phyloP scores from a whole-genome alignment of 2,888 invertebrate species.

The Heteropelma amictum region DNA sequence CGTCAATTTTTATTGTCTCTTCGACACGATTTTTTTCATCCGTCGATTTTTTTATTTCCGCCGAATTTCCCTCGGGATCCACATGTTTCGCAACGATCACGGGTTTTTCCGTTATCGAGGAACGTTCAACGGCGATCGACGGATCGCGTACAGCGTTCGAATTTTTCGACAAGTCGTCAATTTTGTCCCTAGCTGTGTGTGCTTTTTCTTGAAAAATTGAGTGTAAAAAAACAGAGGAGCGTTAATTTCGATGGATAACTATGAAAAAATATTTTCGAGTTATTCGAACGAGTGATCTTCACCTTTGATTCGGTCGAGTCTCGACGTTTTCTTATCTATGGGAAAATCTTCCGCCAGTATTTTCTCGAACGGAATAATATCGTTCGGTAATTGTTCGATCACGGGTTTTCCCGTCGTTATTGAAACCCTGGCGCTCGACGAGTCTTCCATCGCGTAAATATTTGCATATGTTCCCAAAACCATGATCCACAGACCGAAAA shows the following conservation, averaged over 20 bases:
- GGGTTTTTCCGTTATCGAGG: constrained; percentile 68
- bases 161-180: constrained; percentile 40
- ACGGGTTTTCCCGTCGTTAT: constrained; percentile 67
- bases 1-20: not conserved
- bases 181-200: not conserved
- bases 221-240: constrained; percentile 13
- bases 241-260: no score
- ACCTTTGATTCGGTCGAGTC: not conserved
- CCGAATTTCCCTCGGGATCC: not conserved
- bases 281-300: not conserved
- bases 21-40: not conserved
- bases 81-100: constrained; percentile 62
- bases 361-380: constrained; percentile 59
- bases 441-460: constrained; percentile 85
- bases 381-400: constrained; percentile 66
- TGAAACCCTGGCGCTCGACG: constrained; percentile 74
- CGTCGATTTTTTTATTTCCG: constrained; percentile 80
- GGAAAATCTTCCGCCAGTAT: constrained; percentile 44
- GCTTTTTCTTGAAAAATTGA: constrained; percentile 59
- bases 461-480: constrained; percentile 95
- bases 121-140: constrained; percentile 74
- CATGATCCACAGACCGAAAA: constrained; percentile 92
- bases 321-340: constrained; percentile 22
- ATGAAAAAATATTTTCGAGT: not conserved
- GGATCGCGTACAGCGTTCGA: constrained; percentile 72